phyloP scores from a whole-genome alignment of 1,140 invertebrate species.

The Dendrolimus kikuchii region DNA sequence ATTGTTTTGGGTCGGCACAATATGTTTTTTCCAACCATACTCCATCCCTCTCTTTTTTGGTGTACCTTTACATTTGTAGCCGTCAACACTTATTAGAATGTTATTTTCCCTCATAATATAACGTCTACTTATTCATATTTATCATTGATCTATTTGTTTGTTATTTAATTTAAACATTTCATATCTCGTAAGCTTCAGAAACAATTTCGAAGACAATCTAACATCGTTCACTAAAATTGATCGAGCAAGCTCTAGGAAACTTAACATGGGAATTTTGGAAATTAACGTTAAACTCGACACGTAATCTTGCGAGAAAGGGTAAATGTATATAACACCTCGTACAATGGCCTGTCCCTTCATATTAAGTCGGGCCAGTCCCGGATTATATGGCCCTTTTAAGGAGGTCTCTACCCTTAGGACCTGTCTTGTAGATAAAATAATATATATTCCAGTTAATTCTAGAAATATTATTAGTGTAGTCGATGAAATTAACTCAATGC shows the following conservation, averaged over 20 bases:
- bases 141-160: neutral
- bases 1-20: no score
- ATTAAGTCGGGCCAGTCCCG: slow-evolving; percentile 36
- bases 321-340: slow-evolving; percentile 43
- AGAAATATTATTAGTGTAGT: no score
- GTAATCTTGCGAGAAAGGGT: slow-evolving; percentile 39
- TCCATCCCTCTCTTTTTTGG: no score
- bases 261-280: slow-evolving; percentile 33
- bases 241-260: slow-evolving; percentile 10
- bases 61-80: neutral
- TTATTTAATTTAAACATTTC: no score
- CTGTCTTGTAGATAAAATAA: no score
- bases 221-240: slow-evolving; percentile 16
- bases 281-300: slow-evolving; percentile 34
- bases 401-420: slow-evolving; percentile 15
- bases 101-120: neutral
- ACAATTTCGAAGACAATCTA: neutral
- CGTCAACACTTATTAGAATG: slow-evolving; percentile 2
- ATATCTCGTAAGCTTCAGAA: no score
- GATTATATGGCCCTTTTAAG: slow-evolving; percentile 42
- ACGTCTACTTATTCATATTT: slow-evolving; percentile 4
- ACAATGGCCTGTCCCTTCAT: slow-evolving; percentile 45
- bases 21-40: no score
- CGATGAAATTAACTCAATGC: no score
- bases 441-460: no score